Evolutionary conservation across 2,113 vertebrate genomes (phyloP).

Genomic region (Oophaga pumilio): DNA sequence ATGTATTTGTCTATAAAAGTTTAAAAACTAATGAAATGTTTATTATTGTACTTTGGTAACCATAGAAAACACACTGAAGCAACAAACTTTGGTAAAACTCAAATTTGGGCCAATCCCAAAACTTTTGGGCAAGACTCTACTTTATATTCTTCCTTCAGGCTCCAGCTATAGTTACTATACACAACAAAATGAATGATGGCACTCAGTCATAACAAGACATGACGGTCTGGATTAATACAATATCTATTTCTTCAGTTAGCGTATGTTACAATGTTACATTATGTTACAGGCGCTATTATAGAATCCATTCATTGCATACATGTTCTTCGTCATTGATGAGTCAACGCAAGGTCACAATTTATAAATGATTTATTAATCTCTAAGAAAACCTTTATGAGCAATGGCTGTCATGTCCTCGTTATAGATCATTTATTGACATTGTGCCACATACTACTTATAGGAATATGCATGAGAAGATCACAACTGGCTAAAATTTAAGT

Average conservation of each 20-base stretch:
- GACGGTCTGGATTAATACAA: slow-evolving; percentile 25
- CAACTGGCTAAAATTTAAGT: background rate
- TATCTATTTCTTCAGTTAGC: slow-evolving; percentile 50
- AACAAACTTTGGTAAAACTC: too few relatives aligned
- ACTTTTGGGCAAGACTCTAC: too few relatives aligned
- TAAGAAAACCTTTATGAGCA: slow-evolving; percentile 1
- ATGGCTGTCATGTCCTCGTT: background rate
- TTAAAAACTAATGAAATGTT: too few relatives aligned
- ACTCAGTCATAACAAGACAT: slow-evolving; percentile 1
- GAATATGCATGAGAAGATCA: background rate
- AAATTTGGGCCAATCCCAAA: too few relatives aligned
- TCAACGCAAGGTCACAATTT: background rate
- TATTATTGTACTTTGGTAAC: too few relatives aligned
- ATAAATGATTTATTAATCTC: slow-evolving; percentile 5
- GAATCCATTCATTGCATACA: slow-evolving; percentile 13
- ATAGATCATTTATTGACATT: background rate
- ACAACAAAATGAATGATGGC: background rate
- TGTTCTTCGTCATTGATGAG: slow-evolving; percentile 14
- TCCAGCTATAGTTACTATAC: background rate
- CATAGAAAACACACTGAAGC: too few relatives aligned
- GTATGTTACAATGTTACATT: slow-evolving; percentile 51
- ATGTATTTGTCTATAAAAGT: too few relatives aligned
- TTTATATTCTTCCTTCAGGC: background rate
- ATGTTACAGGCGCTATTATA: slow-evolving; percentile 19
- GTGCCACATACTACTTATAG: background rate